Percentiles rank a stretch among this genome's conserved stretches.
Conservation (phyloP, 2,797 vertebrate genomes). For the Uromys caudimaculatus region DNA sequence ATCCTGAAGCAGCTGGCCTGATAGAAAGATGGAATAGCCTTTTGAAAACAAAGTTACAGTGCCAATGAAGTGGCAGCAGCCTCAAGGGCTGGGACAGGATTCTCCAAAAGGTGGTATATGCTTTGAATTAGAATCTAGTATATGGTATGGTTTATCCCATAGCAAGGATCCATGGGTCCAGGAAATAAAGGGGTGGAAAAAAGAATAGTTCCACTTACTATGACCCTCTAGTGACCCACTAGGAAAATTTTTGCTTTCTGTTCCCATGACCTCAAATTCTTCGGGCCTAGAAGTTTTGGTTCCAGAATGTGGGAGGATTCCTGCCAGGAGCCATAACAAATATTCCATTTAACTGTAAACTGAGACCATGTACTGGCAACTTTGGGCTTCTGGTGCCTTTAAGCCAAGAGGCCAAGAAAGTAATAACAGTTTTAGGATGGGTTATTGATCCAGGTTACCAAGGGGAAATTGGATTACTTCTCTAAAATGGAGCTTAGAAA, state of each 20-base stretch:
- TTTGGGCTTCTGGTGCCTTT: background rate
- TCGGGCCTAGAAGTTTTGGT: background rate
- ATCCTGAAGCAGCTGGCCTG: background rate
- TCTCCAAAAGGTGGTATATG: background rate
- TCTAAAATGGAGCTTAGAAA: background rate
- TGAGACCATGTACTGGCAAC: background rate
- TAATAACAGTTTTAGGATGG: background rate
- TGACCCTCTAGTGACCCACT: background rate
- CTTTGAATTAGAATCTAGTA: background rate
- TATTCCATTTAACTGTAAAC: background rate
- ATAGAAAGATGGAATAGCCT: background rate
- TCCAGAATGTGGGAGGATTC: background rate
- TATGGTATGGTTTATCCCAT: background rate
- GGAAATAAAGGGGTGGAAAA: background rate
- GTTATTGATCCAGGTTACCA: background rate
- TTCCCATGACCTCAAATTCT: background rate
- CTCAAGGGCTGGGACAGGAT: background rate
- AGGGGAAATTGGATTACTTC: background rate
- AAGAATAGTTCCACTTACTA: background rate
- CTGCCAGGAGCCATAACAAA: background rate
- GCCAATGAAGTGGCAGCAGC: background rate
- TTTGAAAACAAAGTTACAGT: background rate
- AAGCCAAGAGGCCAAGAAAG: background rate
- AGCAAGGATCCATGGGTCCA: background rate
- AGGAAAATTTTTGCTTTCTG: background rate